Base-by-base conservation (phyloP, 2,797 vertebrate species). In the Eremophila alpestris region DNA sequence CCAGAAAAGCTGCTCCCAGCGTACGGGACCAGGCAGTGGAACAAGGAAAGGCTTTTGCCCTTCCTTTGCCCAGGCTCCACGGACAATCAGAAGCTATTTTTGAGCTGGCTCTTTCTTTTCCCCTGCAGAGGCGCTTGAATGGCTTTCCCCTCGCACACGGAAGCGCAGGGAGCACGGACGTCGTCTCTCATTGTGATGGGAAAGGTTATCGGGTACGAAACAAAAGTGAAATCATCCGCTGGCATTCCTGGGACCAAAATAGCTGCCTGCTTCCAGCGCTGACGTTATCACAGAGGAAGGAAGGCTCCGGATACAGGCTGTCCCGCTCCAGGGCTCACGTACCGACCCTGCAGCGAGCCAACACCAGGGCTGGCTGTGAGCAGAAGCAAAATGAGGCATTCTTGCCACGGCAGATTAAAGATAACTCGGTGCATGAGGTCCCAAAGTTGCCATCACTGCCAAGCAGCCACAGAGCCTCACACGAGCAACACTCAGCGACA, bases 211-310 rank as follows among this genome's bases (percentile, higher is more conserved):
- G 8, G 65, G 56, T 43, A 90, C 13, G 64, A 97, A 97, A 96
- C 94, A 97, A 96, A 97, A 97, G 94, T 96, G 96, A 97, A 97
- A 97, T 96, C 95, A 96, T 94, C 87, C 23, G 0, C 93, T 90
- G 94, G 94, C 93, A 97, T 97, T 96, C 94, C 96, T 71, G 95
- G 43, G 86, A 91, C 95, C 63, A 18, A 93, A 97, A 97, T 89
- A 97, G 90, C 86, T 4, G 14, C 58, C 52, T n/a, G 67, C 51
- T 88, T 92, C 86, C 85, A 78, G 68, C 5, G 1, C 94, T 96
- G 95, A 97, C 84, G 77, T 95, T 94, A 94, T 88, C 36, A 1
- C 49, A 64, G 89, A 67, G 91, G 93, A 91, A 96, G 96, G 94
- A 90, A 96, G 87, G 86, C 85, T 95, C 67, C 7, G 48, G 90